Evolutionary conservation across 2,113 vertebrate species (phyloP).

Genomic region (Brachyistius frenatus): DNA sequence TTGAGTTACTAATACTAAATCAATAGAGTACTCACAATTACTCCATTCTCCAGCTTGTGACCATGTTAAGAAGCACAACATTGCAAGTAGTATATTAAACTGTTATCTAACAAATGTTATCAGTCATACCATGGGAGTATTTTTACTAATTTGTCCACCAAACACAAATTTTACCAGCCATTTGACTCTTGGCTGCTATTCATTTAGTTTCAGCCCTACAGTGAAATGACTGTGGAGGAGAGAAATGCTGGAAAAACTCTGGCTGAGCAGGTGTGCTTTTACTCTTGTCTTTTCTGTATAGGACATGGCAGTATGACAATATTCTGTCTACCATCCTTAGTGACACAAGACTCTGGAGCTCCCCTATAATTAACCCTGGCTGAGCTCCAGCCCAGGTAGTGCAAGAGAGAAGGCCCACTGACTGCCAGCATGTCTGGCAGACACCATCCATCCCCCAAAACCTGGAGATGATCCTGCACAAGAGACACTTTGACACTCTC

Average conservation of each 20-base stretch:
- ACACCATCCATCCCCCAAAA: conserved; percentile 80
- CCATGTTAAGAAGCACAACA: not conserved
- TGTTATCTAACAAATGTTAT: not conserved
- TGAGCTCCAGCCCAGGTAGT: conserved; percentile 85
- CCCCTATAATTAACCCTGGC: conserved; percentile 90
- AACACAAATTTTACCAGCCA: conserved; percentile 34
- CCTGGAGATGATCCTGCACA: conserved; percentile 81
- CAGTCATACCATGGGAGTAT: not conserved
- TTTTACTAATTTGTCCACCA: conserved; percentile 32
- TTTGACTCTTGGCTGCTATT: conserved; percentile 44
- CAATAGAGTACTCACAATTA: conserved; percentile 1
- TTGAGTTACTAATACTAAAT: not conserved
- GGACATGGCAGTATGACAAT: conserved; percentile 84
- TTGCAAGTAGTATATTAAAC: not conserved
- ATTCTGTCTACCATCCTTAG: conserved; percentile 80
- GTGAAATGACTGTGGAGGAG: conserved; percentile 46
- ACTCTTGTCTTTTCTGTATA: conserved; percentile 80
- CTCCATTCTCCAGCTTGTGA: not conserved
- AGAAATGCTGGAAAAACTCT: conserved; percentile 54
- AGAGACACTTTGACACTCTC: conserved; percentile 85
- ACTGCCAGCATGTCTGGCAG: conserved; percentile 85
- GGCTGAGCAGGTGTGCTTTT: conserved; percentile 74
- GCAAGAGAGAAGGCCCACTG: conserved; percentile 70
- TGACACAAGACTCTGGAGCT: conserved; percentile 83
- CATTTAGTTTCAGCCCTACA: conserved; percentile 10